These are phyloP conservation scores for Sphaeramia orbicularis DNA, from an alignment of 2,797 vertebrate genomes.

Conservation along the genomic window DNA sequence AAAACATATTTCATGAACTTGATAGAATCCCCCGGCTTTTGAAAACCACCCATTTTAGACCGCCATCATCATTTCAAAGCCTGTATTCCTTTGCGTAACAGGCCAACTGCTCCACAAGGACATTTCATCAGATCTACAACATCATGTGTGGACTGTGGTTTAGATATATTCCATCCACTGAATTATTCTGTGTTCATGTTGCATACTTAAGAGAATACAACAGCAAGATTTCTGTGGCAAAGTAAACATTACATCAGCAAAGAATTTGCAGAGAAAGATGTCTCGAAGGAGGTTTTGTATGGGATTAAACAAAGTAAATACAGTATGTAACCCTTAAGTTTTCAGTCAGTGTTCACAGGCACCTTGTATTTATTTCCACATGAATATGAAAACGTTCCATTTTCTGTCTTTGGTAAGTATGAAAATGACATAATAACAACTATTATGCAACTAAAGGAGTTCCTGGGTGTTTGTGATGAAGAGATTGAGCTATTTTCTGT, in stretches of 20 bases:
- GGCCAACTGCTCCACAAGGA: constrained; percentile 55
- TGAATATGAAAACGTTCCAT: constrained; percentile 58
- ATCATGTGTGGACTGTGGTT: constrained; percentile 42
- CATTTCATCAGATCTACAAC: constrained; percentile 48
- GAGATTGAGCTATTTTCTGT: constrained; percentile 71
- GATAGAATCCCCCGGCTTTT: constrained; percentile 42
- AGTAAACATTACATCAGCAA: constrained; percentile 75
- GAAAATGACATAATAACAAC: constrained; percentile 60
- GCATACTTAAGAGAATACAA: constrained; percentile 64
- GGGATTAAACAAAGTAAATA: constrained; percentile 59
- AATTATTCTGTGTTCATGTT: constrained; percentile 63
- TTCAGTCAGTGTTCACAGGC: constrained; percentile 45
- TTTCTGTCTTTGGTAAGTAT: constrained; percentile 39
- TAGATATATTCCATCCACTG: constrained; percentile 68
- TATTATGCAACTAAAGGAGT: constrained; percentile 67
- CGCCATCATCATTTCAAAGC: constrained; percentile 45
- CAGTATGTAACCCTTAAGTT: constrained; percentile 46
- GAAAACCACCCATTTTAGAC: constrained; percentile 41
- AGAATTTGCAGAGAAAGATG: constrained; percentile 58
- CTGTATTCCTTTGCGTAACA: constrained; percentile 1
- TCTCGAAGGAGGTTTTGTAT: constrained; percentile 45
- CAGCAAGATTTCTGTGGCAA: constrained; percentile 65
- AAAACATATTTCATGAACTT: constrained; percentile 54
- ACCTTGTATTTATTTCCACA: constrained; percentile 59
- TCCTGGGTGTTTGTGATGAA: constrained; percentile 70